A percentile compares a stretch with the other conserved stretches of the same genome.
These are phyloP conservation scores for Zelostemma sp. DNA, from an alignment of 1,140 invertebrate species.

Conservation along the genomic window DNA sequence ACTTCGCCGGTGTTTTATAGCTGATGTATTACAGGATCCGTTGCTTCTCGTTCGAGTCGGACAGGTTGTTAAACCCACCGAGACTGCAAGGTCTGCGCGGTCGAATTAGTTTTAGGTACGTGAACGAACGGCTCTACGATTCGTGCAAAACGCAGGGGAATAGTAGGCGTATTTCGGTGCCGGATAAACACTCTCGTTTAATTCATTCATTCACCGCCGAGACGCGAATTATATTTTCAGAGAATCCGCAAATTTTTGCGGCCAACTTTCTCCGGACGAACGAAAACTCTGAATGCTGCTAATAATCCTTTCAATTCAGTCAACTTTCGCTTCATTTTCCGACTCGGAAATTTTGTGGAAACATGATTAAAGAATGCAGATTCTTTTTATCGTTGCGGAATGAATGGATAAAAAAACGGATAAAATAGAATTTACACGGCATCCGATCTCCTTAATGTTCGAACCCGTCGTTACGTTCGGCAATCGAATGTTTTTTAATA, in stretches of 20 bases:
- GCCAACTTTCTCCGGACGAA: no score
- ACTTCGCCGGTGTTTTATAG: conserved; percentile 32
- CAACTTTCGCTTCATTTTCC: no score
- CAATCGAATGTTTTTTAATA: not conserved
- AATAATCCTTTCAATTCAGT: no score
- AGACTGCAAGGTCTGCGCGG: conserved; percentile 30
- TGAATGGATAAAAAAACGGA: no score
- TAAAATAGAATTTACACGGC: no score
- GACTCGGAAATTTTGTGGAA: no score
- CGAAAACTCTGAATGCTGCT: no score
- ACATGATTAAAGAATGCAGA: no score
- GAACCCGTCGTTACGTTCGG: not conserved
- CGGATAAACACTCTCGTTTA: conserved; percentile 6
- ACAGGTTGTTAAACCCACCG: conserved; percentile 34
- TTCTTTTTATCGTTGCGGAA: no score
- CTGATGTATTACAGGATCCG: conserved; percentile 36
- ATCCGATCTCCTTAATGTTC: no score
- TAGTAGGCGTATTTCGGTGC: conserved; percentile 12
- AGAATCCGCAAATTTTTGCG: not conserved
- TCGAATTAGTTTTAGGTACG: conserved; percentile 40
- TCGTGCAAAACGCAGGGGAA: not conserved
- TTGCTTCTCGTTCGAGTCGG: conserved; percentile 39
- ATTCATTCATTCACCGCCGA: conserved; percentile 6
- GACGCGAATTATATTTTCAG: not conserved
- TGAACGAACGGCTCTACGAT: conserved; percentile 19